phyloP scores from a whole-genome alignment of 2,888 invertebrate genomes.

The Adineta ricciae region DNA sequence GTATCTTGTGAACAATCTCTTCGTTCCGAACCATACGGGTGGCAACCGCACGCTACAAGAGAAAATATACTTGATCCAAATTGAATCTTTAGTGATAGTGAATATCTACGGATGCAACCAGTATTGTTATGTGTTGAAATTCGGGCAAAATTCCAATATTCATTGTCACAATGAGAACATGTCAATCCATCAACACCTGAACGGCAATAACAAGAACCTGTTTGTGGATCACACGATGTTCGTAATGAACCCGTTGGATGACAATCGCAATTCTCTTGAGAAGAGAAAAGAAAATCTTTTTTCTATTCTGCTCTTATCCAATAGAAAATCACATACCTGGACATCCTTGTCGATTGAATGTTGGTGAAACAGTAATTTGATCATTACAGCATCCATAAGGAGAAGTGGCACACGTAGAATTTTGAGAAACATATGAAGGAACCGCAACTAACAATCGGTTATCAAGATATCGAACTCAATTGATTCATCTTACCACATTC shows the following conservation, averaged over 20 bases:
- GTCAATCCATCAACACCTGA: background rate
- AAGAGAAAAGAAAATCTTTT: background rate
- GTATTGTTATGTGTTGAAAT: conserved; percentile 12
- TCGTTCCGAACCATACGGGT: background rate
- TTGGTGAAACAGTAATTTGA: background rate
- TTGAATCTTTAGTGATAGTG: background rate
- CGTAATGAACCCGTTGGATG: background rate
- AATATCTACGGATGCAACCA: background rate
- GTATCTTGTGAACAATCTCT: background rate
- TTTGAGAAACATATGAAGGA: background rate
- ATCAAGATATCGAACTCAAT: too few species aligned
- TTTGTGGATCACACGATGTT: background rate
- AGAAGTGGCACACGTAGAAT: background rate
- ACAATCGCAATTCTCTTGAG: background rate
- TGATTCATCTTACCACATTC: background rate
- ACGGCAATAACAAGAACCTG: background rate
- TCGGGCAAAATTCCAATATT: conserved; percentile 2
- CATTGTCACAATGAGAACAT: conserved; percentile 12
- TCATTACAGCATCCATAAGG: background rate
- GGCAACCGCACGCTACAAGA: background rate
- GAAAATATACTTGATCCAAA: background rate
- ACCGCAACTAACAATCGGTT: background rate
- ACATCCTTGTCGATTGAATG: background rate
- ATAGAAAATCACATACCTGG: background rate
- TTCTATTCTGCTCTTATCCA: background rate